Percentiles rank a stretch among this genome's conserved stretches.
Evolutionary conservation across 2,113 vertebrate genomes (phyloP).

Genomic region (Furnarius figulus): DNA sequence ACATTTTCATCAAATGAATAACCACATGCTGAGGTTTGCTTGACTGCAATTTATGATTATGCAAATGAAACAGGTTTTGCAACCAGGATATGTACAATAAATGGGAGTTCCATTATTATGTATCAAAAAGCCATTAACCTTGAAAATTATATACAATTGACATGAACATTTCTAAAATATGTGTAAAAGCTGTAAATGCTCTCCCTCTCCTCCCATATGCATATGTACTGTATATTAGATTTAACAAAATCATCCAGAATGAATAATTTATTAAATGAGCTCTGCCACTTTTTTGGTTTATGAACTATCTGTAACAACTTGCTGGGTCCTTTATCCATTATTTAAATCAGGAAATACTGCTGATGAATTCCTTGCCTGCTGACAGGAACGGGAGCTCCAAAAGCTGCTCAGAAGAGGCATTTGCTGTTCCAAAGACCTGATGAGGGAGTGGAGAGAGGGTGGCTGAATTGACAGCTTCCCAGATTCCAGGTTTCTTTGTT

Average conservation of each 20-base stretch:
- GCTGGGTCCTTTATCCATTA: not conserved
- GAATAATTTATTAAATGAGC: slow-evolving; percentile 35
- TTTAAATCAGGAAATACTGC: slow-evolving; percentile 3
- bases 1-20: slow-evolving; percentile 70
- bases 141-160: slow-evolving; percentile 69
- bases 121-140: slow-evolving; percentile 73
- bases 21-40: slow-evolving; percentile 69
- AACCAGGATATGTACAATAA: slow-evolving; percentile 63
- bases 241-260: not conserved
- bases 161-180: slow-evolving; percentile 53
- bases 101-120: slow-evolving; percentile 65
- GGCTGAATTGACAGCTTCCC: not conserved
- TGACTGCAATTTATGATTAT: slow-evolving; percentile 76
- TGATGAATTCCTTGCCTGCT: slow-evolving; percentile 6
- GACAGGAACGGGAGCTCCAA: not conserved
- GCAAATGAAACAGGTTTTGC: slow-evolving; percentile 71
- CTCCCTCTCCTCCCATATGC: not conserved
- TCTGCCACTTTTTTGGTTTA: slow-evolving; percentile 1
- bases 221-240: not conserved
- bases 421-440: not conserved
- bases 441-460: fast-evolving
- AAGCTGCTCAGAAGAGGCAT: not conserved
- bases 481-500: not conserved
- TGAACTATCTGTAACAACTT: slow-evolving; percentile 1
- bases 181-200: slow-evolving; percentile 25